phyloP scores from a whole-genome alignment of 2,797 vertebrate genomes.

The Rousettus madagascariensis region DNA sequence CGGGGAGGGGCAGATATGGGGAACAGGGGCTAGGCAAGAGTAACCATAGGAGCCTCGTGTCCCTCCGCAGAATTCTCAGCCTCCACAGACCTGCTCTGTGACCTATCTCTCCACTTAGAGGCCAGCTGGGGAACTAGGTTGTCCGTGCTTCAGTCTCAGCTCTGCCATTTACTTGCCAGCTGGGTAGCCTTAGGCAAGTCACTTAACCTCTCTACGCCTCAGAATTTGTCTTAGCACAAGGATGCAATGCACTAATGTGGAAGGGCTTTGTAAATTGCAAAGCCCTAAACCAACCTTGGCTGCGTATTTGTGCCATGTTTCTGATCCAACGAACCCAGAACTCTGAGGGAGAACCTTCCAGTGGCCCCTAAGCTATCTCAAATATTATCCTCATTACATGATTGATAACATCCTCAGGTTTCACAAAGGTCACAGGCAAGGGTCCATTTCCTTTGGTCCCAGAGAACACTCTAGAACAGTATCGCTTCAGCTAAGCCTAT shows the following conservation, averaged over 20 bases:
- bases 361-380: background rate
- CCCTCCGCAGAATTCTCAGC: background rate
- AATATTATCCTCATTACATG: too few species aligned
- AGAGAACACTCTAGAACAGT: background rate
- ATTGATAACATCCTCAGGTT: background rate
- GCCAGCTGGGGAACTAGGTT: background rate
- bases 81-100: background rate
- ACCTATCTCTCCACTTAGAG: background rate
- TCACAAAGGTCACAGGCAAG: background rate
- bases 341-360: background rate
- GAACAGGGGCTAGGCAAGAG: background rate
- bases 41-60: background rate
- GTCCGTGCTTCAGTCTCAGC: background rate
- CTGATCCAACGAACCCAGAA: background rate
- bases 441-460: background rate
- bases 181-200: background rate
- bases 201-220: background rate
- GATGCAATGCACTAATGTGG: fast-evolving
- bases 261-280: background rate
- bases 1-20: background rate
- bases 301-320: background rate
- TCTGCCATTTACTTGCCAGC: background rate
- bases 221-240: background rate
- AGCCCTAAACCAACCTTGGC: background rate
- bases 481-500: background rate